phyloP scores from a whole-genome alignment of 2,113 vertebrate species.

The Actinemys pallida region DNA sequence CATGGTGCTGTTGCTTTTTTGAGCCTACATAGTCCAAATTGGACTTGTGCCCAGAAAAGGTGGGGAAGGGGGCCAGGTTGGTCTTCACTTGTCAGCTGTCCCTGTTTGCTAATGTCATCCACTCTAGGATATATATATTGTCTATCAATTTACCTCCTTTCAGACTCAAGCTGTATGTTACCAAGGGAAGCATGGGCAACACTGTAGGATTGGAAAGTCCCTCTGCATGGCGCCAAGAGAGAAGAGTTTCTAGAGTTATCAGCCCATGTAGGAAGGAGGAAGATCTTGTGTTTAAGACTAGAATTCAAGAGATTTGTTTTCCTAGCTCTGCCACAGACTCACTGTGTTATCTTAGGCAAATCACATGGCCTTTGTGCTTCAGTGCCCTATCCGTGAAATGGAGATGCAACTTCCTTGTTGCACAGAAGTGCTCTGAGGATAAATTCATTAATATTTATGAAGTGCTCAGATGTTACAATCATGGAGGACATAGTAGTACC shows the following conservation, averaged over 20 bases:
- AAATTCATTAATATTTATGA: conserved; percentile 1
- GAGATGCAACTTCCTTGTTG: neutral
- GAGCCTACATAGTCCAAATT: conserved; percentile 22
- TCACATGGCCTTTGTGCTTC: conserved; percentile 30
- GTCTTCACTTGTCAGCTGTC: conserved; percentile 72
- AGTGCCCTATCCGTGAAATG: neutral
- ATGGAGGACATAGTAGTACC: neutral
- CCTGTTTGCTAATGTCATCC: conserved; percentile 66
- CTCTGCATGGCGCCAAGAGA: neutral
- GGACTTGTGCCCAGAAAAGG: conserved; percentile 59
- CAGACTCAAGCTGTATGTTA: conserved; percentile 34
- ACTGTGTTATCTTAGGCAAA: neutral
- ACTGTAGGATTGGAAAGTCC: conserved; percentile 27
- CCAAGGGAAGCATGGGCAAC: conserved; percentile 19
- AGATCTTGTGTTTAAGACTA: neutral
- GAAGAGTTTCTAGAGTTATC: conserved; percentile 39
- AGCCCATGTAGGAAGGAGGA: conserved; percentile 27
- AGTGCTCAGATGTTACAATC: neutral
- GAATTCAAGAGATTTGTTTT: neutral
- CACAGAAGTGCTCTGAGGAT: neutral
- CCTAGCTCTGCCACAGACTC: neutral
- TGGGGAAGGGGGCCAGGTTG: conserved; percentile 61
- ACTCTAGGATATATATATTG: conserved; percentile 72
- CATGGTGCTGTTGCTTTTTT: conserved; percentile 49
- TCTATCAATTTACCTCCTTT: conserved; percentile 50